Evolutionary conservation across 2,113 vertebrate species (phyloP).

Genomic region (Gadus chalcogrammus): DNA sequence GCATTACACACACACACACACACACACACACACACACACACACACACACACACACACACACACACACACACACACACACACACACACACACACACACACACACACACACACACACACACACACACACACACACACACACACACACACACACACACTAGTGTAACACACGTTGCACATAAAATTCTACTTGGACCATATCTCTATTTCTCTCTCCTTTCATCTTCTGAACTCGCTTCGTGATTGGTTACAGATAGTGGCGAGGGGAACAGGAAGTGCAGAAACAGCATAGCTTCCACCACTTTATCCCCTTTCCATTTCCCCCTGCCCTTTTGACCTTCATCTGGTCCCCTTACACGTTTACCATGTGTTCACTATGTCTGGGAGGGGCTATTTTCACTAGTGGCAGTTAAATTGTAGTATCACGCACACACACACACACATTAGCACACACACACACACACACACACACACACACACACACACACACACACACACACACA

Average conservation of each 20-base stretch:
- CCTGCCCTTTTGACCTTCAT: constrained; percentile 18
- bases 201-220: too few relatives aligned
- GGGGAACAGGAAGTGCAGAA: constrained; percentile 40
- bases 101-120: not conserved
- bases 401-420: not conserved
- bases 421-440: too few relatives aligned
- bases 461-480: too few relatives aligned
- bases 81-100: not conserved
- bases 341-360: not conserved
- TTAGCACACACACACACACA: too few relatives aligned
- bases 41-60: not conserved
- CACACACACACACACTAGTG: not conserved
- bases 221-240: constrained; percentile 11
- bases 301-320: constrained; percentile 38
- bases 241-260: constrained; percentile 32
- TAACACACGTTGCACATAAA: too few relatives aligned
- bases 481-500: too few relatives aligned
- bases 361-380: not conserved
- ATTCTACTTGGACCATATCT: not conserved
- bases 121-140: not conserved
- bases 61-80: too few relatives aligned
- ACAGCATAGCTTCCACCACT: constrained; percentile 1
- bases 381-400: too few relatives aligned
- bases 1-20: not conserved
- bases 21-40: not conserved